phyloP scores from a whole-genome alignment of 2,888 invertebrate species.

The Pedicia rivosa region DNA sequence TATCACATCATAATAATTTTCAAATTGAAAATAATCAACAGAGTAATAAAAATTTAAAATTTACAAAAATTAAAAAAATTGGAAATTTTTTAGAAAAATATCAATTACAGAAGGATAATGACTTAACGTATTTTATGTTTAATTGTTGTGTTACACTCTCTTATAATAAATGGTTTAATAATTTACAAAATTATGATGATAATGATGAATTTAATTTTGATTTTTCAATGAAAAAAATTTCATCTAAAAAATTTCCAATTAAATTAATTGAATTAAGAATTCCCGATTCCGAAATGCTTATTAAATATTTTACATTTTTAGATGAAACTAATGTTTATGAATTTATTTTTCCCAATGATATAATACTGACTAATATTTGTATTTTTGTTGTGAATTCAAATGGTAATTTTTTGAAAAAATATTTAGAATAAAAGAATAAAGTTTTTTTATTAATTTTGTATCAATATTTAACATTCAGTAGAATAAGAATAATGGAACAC shows the following conservation, averaged over 20 bases:
- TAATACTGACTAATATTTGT: constrained; percentile 1
- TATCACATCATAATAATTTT: constrained; percentile 12
- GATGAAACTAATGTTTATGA: constrained; percentile 1
- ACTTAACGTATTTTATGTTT: constrained; percentile 25
- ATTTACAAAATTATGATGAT: background rate
- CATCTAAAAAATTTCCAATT: constrained; percentile 10
- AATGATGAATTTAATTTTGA: constrained; percentile 2
- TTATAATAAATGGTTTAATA: constrained; percentile 25
- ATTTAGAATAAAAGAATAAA: too few species aligned
- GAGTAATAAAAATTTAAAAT: constrained; percentile 13
- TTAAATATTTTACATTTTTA: constrained; percentile 6
- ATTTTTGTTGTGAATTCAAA: constrained; percentile 8
- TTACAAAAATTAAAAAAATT: constrained; percentile 22
- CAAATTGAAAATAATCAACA: background rate
- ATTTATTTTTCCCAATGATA: constrained; percentile 7
- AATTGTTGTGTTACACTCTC: constrained; percentile 25
- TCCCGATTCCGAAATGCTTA: constrained; percentile 2
- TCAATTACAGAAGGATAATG: constrained; percentile 24
- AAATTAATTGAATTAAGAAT: constrained; percentile 19
- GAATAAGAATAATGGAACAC: too few species aligned
- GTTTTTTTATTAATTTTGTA: too few species aligned
- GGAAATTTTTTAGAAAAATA: constrained; percentile 23
- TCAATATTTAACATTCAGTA: too few species aligned
- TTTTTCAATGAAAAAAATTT: background rate
- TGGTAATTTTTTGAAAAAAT: constrained; percentile 7